Evolutionary conservation across 2,888 invertebrate species (phyloP).

Genomic region (Perdita meconis): DNA sequence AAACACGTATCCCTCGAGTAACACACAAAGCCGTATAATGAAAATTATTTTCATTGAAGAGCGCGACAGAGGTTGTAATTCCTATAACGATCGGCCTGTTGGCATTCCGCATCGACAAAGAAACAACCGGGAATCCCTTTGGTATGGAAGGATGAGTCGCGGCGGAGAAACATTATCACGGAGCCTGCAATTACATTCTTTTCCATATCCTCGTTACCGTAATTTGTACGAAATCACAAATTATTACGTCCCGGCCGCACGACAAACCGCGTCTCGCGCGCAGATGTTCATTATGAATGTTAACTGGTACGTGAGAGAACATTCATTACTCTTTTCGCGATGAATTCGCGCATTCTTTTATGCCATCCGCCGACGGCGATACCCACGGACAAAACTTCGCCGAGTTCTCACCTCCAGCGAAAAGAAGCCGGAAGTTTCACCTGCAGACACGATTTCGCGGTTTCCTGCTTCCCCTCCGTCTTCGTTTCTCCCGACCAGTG

Average conservation of each 20-base stretch:
- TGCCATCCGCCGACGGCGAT: conserved; percentile 24
- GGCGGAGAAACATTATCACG: not conserved
- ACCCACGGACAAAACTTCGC: conserved; percentile 45
- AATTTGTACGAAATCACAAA: conserved; percentile 23
- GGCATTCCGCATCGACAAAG: not conserved
- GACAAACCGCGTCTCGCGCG: not conserved
- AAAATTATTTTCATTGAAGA: no score
- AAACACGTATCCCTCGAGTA: no score
- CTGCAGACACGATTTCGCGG: conserved; percentile 59
- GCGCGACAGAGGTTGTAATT: no score
- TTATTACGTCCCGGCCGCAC: not conserved
- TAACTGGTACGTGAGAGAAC: conserved; percentile 1
- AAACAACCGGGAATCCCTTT: not conserved
- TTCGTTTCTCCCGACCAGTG: conserved; percentile 17
- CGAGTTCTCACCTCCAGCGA: conserved; percentile 51
- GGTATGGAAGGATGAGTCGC: not conserved
- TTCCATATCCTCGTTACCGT: conserved; percentile 9
- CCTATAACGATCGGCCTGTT: no score
- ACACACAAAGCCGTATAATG: no score
- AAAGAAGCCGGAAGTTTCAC: conserved; percentile 61
- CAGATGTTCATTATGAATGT: conserved; percentile 13
- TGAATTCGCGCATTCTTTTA: conserved; percentile 45
- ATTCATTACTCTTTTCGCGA: conserved; percentile 26
- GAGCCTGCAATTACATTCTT: conserved; percentile 3
- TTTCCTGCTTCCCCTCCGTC: conserved; percentile 34